Percentiles rank a stretch among this genome's conserved stretches.
These are phyloP conservation scores for Muscicapa striata DNA, from an alignment of 2,797 vertebrate species.

Conservation along the genomic window DNA sequence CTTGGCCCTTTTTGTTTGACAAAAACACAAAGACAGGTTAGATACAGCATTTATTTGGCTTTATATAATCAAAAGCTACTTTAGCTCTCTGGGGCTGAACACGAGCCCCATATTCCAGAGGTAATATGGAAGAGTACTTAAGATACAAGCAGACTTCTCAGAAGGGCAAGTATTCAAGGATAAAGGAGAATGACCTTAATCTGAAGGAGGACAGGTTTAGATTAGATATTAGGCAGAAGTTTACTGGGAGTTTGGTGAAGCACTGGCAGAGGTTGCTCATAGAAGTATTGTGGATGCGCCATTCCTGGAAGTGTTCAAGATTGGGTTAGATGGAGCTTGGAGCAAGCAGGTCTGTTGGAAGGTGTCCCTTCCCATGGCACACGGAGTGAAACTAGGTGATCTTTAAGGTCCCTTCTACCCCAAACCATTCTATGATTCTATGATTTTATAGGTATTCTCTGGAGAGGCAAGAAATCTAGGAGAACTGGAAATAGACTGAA, in stretches of 20 bases:
- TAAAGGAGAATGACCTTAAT: not conserved
- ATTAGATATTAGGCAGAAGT: not conserved
- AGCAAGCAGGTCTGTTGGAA: accelerated
- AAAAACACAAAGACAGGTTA: accelerated
- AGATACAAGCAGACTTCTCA: not conserved
- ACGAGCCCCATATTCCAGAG: not conserved
- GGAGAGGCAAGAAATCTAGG: not conserved
- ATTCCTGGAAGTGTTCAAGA: not conserved
- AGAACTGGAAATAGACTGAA: not conserved
- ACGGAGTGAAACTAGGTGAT: accelerated
- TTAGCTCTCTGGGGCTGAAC: not conserved
- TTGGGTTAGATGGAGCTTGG: not conserved
- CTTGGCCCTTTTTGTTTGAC: not conserved
- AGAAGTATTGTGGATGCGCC: no score
- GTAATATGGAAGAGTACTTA: not conserved
- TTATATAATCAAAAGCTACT: not conserved
- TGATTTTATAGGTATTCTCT: not conserved
- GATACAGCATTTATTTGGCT: not conserved
- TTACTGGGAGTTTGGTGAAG: not conserved
- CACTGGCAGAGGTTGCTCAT: not conserved
- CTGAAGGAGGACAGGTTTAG: not conserved
- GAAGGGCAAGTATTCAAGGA: no score
- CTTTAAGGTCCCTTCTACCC: not conserved
- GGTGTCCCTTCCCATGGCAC: not conserved
- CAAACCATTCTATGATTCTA: not conserved